phyloP scores from a whole-genome alignment of 2,113 vertebrate genomes.

The Ursus arctos region DNA sequence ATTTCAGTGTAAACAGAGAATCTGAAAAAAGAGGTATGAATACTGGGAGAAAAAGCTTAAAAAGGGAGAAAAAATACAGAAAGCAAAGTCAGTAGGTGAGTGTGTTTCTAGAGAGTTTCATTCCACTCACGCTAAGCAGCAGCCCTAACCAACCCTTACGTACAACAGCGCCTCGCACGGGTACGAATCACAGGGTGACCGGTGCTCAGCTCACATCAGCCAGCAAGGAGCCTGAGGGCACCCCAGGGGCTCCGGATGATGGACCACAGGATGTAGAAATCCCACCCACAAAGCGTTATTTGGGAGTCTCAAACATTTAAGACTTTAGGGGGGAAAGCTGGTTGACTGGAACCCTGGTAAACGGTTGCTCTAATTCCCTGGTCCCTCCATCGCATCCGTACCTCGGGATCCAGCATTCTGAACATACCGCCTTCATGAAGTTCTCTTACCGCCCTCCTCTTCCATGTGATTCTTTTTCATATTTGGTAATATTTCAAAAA shows the following conservation, averaged over 20 bases:
- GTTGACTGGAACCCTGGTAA: too few species aligned
- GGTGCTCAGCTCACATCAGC: too few species aligned
- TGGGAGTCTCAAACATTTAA: not conserved
- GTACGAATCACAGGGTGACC: rapidly evolving
- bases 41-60: not conserved
- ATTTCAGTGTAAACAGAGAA: not conserved
- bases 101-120: not conserved
- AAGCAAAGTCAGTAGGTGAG: not conserved
- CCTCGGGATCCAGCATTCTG: not conserved
- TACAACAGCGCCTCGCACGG: rapidly evolving
- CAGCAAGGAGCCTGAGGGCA: rapidly evolving
- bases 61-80: not conserved
- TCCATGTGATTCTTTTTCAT: not conserved
- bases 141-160: rapidly evolving
- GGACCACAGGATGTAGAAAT: rapidly evolving
- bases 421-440: not conserved
- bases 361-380: not conserved
- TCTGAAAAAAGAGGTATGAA: not conserved
- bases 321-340: too few species aligned
- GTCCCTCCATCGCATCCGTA: rapidly evolving
- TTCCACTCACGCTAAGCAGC: rapidly evolving
- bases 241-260: too few species aligned
- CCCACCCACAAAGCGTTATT: too few species aligned
- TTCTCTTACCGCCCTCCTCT: not conserved
- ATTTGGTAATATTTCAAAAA: not conserved